These are phyloP conservation scores for Drosophila guanche DNA, from an alignment of 1,140 invertebrate species.

Conservation along the genomic window DNA sequence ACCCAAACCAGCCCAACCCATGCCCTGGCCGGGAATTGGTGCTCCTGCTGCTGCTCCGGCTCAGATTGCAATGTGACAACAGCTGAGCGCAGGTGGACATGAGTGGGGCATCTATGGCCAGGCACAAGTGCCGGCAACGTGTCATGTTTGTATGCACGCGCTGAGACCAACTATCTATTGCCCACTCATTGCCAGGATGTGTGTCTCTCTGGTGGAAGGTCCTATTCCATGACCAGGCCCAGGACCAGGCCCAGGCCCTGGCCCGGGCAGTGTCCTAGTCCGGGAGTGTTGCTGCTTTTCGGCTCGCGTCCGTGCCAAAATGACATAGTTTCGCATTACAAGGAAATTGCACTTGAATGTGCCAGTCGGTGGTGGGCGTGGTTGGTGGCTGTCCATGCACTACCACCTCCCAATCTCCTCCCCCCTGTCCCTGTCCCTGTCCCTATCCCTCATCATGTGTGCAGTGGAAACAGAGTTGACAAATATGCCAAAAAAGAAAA, in stretches of 20 bases:
- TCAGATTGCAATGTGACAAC: constrained; percentile 42
- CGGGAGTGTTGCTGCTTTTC: constrained; percentile 32
- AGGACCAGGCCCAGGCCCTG: no score
- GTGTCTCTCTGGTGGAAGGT: not conserved
- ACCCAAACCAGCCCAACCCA: constrained; percentile 18
- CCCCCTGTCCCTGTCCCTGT: not conserved
- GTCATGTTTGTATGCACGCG: constrained; percentile 69
- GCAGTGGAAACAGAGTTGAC: constrained; percentile 68
- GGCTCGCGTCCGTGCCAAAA: constrained; percentile 63
- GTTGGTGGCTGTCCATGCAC: constrained; percentile 16
- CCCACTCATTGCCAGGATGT: constrained; percentile 16
- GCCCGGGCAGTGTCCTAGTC: not conserved
- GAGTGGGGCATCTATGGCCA: constrained; percentile 45
- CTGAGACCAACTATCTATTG: constrained; percentile 31
- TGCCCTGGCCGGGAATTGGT: constrained; percentile 18
- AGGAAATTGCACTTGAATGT: constrained; percentile 80
- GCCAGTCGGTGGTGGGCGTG: constrained; percentile 62
- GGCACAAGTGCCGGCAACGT: constrained; percentile 66
- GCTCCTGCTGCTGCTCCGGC: constrained; percentile 49
- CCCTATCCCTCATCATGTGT: constrained; percentile 38
- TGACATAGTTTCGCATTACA: constrained; percentile 80
- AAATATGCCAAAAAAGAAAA: constrained; percentile 77
- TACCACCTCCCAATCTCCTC: not conserved
- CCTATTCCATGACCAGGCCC: no score
- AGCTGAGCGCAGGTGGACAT: constrained; percentile 55